These are phyloP conservation scores for Pharmacophagus antenor DNA, from an alignment of 2,888 invertebrate species.

Conservation along the genomic window DNA sequence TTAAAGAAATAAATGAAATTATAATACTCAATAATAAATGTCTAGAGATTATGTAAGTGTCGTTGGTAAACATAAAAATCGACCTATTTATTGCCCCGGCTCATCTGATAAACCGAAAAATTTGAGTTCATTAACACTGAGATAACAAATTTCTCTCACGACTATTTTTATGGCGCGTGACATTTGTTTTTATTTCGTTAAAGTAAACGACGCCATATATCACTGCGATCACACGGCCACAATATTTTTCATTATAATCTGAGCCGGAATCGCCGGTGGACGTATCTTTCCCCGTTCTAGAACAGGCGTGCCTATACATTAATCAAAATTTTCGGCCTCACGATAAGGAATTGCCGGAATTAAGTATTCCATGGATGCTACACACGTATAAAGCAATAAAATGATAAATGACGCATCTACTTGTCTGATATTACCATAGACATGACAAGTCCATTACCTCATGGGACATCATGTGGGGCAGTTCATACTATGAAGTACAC, in stretches of 20 bases:
- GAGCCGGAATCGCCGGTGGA: conserved; percentile 40
- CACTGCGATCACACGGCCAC: conserved; percentile 34
- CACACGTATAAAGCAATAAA: conserved; percentile 53
- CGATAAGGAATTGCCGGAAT: conserved; percentile 56
- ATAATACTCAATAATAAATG: neutral
- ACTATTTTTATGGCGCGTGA: conserved; percentile 32
- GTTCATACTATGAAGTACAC: neutral
- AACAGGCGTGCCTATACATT: conserved; percentile 46
- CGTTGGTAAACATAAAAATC: conserved; percentile 46
- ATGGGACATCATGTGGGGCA: conserved; percentile 54
- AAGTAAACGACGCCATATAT: conserved; percentile 37
- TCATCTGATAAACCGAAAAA: conserved; percentile 63
- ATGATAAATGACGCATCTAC: conserved; percentile 69
- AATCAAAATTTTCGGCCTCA: conserved; percentile 57
- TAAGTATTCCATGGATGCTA: conserved; percentile 48
- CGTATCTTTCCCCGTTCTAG: conserved; percentile 39
- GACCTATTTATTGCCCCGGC: conserved; percentile 70
- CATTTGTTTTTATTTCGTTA: conserved; percentile 35
- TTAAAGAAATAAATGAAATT: neutral
- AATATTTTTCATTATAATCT: conserved; percentile 61
- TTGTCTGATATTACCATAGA: conserved; percentile 72
- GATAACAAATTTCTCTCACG: conserved; percentile 43
- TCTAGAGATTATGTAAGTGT: conserved; percentile 10
- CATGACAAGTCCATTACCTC: conserved; percentile 78
- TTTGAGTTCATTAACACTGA: conserved; percentile 68